phyloP scores from a whole-genome alignment of 2,797 vertebrate genomes.

The Clarias platycephalus region DNA sequence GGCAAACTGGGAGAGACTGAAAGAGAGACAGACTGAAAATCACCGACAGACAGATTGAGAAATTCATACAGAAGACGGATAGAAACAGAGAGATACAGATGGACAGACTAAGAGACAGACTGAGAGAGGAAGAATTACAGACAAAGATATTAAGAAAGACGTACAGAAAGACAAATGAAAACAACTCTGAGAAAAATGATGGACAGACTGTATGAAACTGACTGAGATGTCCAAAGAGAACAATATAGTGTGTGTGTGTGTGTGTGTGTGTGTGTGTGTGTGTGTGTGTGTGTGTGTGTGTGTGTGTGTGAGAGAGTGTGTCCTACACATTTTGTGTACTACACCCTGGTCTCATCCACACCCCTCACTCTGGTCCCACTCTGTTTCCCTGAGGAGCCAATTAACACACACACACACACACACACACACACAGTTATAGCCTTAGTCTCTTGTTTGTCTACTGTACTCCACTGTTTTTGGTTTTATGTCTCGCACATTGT shows the following conservation, averaged over 20 bases:
- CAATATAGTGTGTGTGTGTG: neutral
- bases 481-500: neutral
- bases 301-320: slow-evolving; percentile 24
- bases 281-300: slow-evolving; percentile 20
- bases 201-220: no score
- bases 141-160: no score
- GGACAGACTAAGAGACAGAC: neutral
- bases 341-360: neutral
- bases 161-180: no score
- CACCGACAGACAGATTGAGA: neutral
- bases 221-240: no score
- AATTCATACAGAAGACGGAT: no score
- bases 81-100: neutral
- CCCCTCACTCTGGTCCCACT: slow-evolving; percentile 32
- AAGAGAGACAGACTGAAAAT: neutral
- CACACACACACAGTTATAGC: slow-evolving; percentile 40
- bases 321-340: neutral
- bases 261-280: slow-evolving; percentile 21
- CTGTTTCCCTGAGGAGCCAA: slow-evolving; percentile 57
- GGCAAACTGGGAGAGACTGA: neutral
- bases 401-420: slow-evolving; percentile 51
- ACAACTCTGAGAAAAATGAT: no score
- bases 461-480: neutral
- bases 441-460: slow-evolving; percentile 33
- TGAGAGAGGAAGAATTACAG: no score